Conservation (phyloP, 2,888 invertebrate species). For the Acrocyrtus sp. region DNA sequence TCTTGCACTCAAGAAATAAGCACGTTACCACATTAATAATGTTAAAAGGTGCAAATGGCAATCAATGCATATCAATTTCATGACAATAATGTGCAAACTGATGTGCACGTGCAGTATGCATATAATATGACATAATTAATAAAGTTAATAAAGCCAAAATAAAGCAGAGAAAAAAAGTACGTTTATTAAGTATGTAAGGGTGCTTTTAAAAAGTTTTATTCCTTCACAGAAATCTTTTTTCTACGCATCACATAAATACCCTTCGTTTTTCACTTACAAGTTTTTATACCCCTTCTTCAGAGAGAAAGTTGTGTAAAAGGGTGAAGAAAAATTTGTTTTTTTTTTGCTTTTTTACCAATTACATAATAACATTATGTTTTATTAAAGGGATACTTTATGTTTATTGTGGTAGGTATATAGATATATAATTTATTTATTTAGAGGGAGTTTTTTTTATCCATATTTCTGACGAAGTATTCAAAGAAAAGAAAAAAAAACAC, state of each 20-base stretch:
- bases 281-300: slow-evolving; percentile 22
- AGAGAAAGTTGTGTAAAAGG: slow-evolving; percentile 10
- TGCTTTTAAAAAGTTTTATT: slow-evolving; percentile 37
- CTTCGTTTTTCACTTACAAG: slow-evolving; percentile 33
- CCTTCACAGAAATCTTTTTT: slow-evolving; percentile 44
- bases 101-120: no score
- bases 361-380: slow-evolving; percentile 5
- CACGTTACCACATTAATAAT: no score
- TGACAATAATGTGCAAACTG: no score
- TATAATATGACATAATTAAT: no score
- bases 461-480: no score
- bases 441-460: no score
- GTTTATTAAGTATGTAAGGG: slow-evolving; percentile 2
- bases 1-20: no score
- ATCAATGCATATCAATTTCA: slow-evolving; percentile 60
- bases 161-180: neutral
- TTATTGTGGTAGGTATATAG: neutral
- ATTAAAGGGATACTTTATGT: neutral
- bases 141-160: neutral
- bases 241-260: slow-evolving; percentile 46
- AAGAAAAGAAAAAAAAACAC: no score
- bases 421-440: neutral
- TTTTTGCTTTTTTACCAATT: neutral
- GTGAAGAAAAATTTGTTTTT: slow-evolving; percentile 3
- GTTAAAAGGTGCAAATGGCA: slow-evolving; percentile 79